These are phyloP conservation scores for Morus bassanus DNA, from an alignment of 2,797 vertebrate genomes.

Conservation along the genomic window DNA sequence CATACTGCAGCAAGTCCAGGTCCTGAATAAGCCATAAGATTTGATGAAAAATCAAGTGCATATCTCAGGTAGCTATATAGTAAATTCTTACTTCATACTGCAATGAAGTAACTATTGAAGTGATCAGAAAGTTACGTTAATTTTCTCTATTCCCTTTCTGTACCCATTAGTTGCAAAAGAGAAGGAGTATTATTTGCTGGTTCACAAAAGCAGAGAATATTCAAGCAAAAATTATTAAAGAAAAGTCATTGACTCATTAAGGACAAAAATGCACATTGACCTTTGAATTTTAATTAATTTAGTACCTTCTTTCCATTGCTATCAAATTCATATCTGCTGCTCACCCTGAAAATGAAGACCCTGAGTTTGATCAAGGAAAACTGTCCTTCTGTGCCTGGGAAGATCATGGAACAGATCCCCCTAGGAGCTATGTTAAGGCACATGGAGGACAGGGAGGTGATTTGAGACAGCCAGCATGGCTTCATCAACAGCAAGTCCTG, in stretches of 20 bases:
- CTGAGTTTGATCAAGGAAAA: neutral
- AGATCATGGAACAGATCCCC: no score
- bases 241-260: neutral
- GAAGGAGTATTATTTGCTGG: neutral
- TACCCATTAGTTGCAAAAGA: neutral
- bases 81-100: neutral
- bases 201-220: neutral
- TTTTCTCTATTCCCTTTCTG: neutral
- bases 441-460: no score
- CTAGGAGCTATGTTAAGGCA: no score
- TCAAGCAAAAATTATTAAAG: neutral
- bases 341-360: neutral
- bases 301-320: neutral
- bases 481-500: no score
- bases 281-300: constrained; percentile 6
- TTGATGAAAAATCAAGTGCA: neutral
- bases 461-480: no score
- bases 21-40: neutral
- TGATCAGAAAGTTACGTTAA: neutral
- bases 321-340: neutral
- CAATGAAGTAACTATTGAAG: neutral
- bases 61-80: neutral
- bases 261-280: neutral
- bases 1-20: neutral
- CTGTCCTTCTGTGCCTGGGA: no score